A percentile compares a stretch with the other conserved stretches of the same genome.
Conservation (phyloP, 2,797 vertebrate genomes). For the Tiaroga cobitis region DNA sequence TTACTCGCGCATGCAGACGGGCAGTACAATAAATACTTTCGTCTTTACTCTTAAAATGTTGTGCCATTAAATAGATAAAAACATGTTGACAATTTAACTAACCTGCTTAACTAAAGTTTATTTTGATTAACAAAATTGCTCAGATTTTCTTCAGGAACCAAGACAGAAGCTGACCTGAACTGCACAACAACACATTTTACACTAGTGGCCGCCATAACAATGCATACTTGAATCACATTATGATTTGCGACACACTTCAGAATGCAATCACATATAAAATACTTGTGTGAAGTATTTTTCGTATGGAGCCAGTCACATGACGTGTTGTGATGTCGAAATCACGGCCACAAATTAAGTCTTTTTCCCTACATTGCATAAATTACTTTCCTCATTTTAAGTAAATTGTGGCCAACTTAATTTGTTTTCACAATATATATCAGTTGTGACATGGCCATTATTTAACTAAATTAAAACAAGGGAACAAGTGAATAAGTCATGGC, state of each 20-base stretch:
- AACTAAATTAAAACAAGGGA: not conserved
- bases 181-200: not conserved
- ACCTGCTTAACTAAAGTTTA: no score
- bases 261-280: not conserved
- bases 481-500: not conserved
- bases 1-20: not conserved
- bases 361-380: not conserved
- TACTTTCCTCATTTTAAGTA: not conserved
- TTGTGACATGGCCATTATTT: not conserved
- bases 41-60: not conserved
- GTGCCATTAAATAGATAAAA: not conserved
- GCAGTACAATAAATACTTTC: not conserved
- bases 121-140: not conserved
- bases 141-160: not conserved
- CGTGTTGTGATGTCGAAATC: not conserved
- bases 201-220: not conserved
- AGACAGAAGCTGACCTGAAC: not conserved
- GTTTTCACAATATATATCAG: not conserved
- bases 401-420: not conserved
- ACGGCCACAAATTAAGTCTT: not conserved
- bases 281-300: not conserved
- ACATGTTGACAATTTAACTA: not conserved
- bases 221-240: not conserved
- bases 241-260: not conserved
- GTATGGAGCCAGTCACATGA: not conserved